A percentile compares a stretch with the other conserved stretches of the same genome.
phyloP scores from a whole-genome alignment of 1,140 invertebrate species.

The Euschistus heros region DNA sequence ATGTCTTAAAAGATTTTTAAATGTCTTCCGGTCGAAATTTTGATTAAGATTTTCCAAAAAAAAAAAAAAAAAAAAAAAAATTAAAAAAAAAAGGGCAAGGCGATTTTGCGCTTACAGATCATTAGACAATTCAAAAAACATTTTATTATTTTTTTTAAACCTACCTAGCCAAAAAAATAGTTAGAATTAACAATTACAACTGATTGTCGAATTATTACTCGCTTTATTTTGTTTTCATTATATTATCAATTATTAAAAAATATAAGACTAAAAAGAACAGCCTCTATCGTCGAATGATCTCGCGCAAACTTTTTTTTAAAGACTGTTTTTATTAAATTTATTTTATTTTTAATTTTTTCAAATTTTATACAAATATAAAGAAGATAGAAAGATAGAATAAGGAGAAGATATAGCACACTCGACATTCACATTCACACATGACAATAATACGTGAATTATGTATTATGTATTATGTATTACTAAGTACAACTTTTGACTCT shows the following conservation, averaged over 20 bases:
- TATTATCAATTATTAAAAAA: conserved; percentile 21
- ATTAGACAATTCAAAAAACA: conserved; percentile 13
- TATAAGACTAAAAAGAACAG: conserved; percentile 19
- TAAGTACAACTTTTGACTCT: background rate
- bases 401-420: conserved; percentile 1
- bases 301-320: conserved; percentile 18
- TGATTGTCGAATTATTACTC: conserved; percentile 27
- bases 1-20: conserved; percentile 7
- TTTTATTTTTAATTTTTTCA: no score
- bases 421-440: conserved; percentile 11
- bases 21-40: background rate
- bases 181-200: conserved; percentile 18
- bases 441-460: conserved; percentile 1
- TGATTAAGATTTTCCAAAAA: background rate
- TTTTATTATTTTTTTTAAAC: conserved; percentile 7
- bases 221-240: background rate
- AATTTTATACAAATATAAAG: background rate
- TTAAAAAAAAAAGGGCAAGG: background rate
- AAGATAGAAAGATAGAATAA: conserved; percentile 3
- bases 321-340: background rate
- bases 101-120: conserved; percentile 13
- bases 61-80: background rate
- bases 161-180: conserved; percentile 21
- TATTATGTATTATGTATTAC: no score
- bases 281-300: conserved; percentile 15